phyloP scores from a whole-genome alignment of 2,888 invertebrate genomes.

The Thelaira solivaga region DNA sequence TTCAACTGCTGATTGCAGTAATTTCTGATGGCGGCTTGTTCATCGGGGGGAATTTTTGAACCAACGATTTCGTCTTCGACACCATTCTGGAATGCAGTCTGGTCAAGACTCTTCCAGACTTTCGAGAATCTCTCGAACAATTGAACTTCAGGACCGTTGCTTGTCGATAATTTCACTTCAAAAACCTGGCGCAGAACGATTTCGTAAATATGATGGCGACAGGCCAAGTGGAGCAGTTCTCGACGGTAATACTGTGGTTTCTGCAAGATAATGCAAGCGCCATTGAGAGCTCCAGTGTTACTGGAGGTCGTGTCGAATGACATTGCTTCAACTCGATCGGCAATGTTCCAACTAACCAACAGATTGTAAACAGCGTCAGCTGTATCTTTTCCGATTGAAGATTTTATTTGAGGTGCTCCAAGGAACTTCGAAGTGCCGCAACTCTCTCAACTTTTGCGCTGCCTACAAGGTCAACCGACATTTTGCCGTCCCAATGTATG shows the following conservation, averaged over 20 bases:
- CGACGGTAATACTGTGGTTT: conserved; percentile 4
- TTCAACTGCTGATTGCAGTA: conserved; percentile 12
- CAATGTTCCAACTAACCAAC: not conserved
- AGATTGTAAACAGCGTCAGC: not conserved
- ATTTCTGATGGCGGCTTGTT: not conserved
- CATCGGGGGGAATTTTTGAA: not conserved
- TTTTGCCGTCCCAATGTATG: not conserved
- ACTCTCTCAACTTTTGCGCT: not conserved
- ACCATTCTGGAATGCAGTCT: not conserved
- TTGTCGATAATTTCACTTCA: conserved; percentile 13
- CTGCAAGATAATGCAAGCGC: not conserved
- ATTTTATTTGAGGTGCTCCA: not conserved
- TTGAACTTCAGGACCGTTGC: conserved; percentile 3
- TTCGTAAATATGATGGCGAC: conserved; percentile 16
- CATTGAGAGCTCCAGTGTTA: not conserved
- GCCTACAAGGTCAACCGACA: not conserved
- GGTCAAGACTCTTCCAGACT: conserved; percentile 8
- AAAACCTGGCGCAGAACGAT: conserved; percentile 8
- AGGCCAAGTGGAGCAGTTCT: not conserved
- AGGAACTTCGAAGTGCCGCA: not conserved
- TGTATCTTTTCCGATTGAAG: not conserved
- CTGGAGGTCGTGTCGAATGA: not conserved
- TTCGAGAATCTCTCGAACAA: conserved; percentile 4
- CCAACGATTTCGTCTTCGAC: not conserved
- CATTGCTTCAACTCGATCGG: not conserved